These are phyloP conservation scores for Lasaia peninsularis DNA, from an alignment of 1,140 invertebrate genomes.

Conservation along the genomic window DNA sequence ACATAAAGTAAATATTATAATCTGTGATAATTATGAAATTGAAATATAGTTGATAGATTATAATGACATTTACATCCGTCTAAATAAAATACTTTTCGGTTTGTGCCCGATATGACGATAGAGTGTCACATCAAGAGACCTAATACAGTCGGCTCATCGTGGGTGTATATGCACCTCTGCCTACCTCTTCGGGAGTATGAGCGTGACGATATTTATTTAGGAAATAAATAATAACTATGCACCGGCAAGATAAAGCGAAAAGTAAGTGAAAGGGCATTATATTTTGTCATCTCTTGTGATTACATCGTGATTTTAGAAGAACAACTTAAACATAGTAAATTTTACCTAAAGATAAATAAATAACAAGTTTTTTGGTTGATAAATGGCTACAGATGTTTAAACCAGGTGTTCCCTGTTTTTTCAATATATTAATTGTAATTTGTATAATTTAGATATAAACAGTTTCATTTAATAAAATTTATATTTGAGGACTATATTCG, in stretches of 20 bases:
- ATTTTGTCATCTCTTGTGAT: not conserved
- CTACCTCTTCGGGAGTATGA: no score
- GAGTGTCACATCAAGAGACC: no score
- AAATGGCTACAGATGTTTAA: slow-evolving; percentile 2
- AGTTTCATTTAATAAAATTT: no score
- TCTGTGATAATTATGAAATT: no score
- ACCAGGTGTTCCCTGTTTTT: not conserved
- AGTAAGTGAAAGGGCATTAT: not conserved
- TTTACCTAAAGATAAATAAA: slow-evolving; percentile 5
- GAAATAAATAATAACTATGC: not conserved
- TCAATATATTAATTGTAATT: not conserved
- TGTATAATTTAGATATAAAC: not conserved
- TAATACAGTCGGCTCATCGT: no score
- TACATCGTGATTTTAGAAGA: not conserved
- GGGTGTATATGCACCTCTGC: no score
- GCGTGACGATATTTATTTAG: no score
- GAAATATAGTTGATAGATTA: no score
- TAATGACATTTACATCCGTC: no score
- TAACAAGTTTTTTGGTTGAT: slow-evolving; percentile 7
- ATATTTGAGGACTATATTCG: not conserved
- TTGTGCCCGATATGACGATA: no score
- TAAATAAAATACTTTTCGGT: no score
- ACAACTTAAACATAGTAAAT: not conserved
- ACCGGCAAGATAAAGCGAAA: not conserved
- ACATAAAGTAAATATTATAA: no score